Conservation (phyloP, 2,888 invertebrate genomes). For the Hyposoter didymator region DNA sequence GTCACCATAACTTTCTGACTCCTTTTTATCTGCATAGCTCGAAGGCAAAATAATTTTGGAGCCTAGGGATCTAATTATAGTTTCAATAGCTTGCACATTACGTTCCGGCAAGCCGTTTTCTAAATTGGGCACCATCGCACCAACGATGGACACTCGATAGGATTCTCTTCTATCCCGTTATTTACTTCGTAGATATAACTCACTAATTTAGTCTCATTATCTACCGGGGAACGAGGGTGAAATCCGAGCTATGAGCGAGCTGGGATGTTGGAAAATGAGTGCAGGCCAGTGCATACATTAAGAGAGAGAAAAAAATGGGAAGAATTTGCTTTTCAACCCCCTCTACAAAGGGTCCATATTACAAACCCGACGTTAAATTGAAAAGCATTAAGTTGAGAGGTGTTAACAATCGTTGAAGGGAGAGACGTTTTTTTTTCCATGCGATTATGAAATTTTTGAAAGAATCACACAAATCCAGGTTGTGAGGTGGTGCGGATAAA, state of each 20-base stretch:
- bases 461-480: neutral
- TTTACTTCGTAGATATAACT: neutral
- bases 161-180: constrained; percentile 58
- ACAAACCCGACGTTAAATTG: neutral
- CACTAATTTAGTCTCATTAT: constrained; percentile 9
- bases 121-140: constrained; percentile 65
- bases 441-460: neutral
- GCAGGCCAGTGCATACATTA: neutral
- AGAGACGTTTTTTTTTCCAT: no score
- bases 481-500: neutral
- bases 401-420: no score
- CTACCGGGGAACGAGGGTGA: neutral
- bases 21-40: neutral
- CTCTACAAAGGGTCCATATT: neutral
- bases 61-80: neutral
- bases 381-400: neutral
- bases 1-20: no score
- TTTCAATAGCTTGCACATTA: neutral
- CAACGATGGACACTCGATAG: constrained; percentile 83
- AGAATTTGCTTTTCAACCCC: neutral
- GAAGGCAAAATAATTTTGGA: neutral
- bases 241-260: neutral
- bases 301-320: neutral
- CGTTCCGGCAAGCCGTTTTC: constrained; percentile 54
- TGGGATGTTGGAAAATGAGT: neutral